Evolutionary conservation across 2,797 vertebrate genomes (phyloP), one percentile per base, ranked within the genome.

Genomic region (Phalloptychus januarius): DNA sequence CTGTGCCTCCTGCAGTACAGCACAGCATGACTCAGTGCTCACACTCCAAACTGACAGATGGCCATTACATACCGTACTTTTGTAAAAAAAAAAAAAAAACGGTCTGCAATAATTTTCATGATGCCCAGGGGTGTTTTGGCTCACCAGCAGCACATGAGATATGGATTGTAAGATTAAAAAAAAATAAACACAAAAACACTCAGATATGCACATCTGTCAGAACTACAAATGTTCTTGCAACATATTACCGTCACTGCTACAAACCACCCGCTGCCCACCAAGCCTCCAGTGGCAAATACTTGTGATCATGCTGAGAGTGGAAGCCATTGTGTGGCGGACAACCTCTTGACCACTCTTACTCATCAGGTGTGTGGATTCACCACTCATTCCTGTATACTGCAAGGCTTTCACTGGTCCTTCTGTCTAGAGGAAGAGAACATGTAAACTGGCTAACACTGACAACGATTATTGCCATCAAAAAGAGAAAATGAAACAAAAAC

Each of bases 41-140:
- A 79, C 83, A 86, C 88, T 86, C 91, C 82, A 91, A 90, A 91
- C 90, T 93, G 93, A 92, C 94, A 95, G 94, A 95, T 95, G 95
- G 95, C 90, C 92, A 94, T 95, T 94, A 93, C 83, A 78, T 92
- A 90, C 93, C 90, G 88, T 87, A 86, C 92, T 90, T 95, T 94
- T 84, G 82, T 80, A 90, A 89, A 79, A 56, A 88, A 87, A 83
- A 77, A 90, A 90, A 79, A 56, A 87, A 86, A 83, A 79, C 67
- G 71, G 67, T 77, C 80, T 83, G 88, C 87, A 92, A 90, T 93
- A 87, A 92, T 92, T 93, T 94, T 89, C 87, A 90, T 89, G 91
- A 91, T 91, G 77, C 92, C 90, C 91, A 85, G 73, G 90, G 89
- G 91, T 89, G 90, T 83, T 83, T 79, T 94, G 85, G 83, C 91